Percentiles rank a stretch among this genome's conserved stretches.
Evolutionary conservation across 2,888 invertebrate species (phyloP).

Genomic region (Zhengitettix transpicula): DNA sequence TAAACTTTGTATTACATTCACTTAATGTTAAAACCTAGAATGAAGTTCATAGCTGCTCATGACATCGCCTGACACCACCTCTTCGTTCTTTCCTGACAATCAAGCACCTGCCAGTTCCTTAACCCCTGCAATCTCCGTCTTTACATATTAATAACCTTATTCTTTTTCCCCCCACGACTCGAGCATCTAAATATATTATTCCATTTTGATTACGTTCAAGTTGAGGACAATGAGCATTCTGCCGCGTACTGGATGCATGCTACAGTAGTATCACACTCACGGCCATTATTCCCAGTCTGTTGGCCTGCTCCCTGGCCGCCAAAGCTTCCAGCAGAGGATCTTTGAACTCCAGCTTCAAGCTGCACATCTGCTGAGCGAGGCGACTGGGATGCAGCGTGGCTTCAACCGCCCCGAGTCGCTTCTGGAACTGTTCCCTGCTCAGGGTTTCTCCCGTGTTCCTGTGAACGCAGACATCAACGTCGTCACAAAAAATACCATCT

Average conservation of each 20-base stretch:
- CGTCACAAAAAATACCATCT: not conserved
- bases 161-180: too few relatives aligned
- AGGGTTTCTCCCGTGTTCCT: slow-evolving; percentile 41
- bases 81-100: too few relatives aligned
- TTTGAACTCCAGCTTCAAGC: slow-evolving; percentile 34
- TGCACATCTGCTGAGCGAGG: slow-evolving; percentile 37
- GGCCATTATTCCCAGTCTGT: slow-evolving; percentile 54
- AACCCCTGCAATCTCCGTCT: too few relatives aligned
- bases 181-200: too few relatives aligned
- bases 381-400: slow-evolving; percentile 41
- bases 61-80: too few relatives aligned
- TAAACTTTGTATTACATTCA: too few relatives aligned
- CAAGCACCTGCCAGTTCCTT: too few relatives aligned
- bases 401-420: slow-evolving; percentile 37
- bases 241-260: not conserved
- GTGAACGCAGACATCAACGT: not conserved
- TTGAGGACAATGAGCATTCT: too few relatives aligned
- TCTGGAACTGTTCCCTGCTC: slow-evolving; percentile 39
- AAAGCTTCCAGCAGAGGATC: slow-evolving; percentile 51
- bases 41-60: too few relatives aligned
- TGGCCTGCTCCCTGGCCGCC: slow-evolving; percentile 53
- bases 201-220: too few relatives aligned
- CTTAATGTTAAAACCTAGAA: too few relatives aligned
- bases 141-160: too few relatives aligned
- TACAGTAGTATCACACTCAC: slow-evolving; percentile 22